Evolutionary conservation across 2,113 vertebrate species (phyloP), one percentile per base, ranked within the genome.

Genomic region (Gallinago paraguaiae): DNA sequence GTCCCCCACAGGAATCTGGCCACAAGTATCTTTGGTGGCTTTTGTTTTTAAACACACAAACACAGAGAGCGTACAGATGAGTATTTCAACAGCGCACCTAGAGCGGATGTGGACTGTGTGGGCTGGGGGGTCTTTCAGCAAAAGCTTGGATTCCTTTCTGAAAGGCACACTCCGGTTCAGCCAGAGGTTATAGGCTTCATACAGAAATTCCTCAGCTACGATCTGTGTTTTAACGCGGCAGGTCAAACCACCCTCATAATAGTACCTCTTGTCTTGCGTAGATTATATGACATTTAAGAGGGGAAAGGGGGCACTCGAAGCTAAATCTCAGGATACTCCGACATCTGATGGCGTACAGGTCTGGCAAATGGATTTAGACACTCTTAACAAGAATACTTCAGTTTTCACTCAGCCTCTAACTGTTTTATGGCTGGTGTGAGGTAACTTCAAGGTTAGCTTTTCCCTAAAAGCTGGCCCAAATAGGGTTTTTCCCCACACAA

Each of bases 111-210:
- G 90, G 70, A 85, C 82, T 88, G 75, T 94, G 90, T 96, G 90
- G 85, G 88, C 57, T 35, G 67, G 88, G 86, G 92, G 88, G 75
- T 94, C 88, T 92, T 79, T 64, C 72, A 86, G 95, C 46, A 81
- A 92, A 93, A 95, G 53, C 61, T 59, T 93, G 85, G 90, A 94
- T 94, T 97, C 94, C 92, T 88, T 95, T 95, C 94, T 92, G 91
- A 96, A 96, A 97, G 72, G 91, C 92, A 94, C 60, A 86, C 92
- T 95, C 91, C 80, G 86, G 96, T 96, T 96, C 96, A 97, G 94
- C 93, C 93, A 97, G 92, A 95, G 94, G 96, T 95, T 97, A 95
- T 93, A 86, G 84, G 77, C 86, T 96, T 92, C 89, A 84, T 93
- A 84, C 69, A 95, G 91, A 91, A 97, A 97, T 96, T 96, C 92